Evolutionary conservation across 2,113 vertebrate genomes (phyloP).

Genomic region (Polypterus bichir): DNA sequence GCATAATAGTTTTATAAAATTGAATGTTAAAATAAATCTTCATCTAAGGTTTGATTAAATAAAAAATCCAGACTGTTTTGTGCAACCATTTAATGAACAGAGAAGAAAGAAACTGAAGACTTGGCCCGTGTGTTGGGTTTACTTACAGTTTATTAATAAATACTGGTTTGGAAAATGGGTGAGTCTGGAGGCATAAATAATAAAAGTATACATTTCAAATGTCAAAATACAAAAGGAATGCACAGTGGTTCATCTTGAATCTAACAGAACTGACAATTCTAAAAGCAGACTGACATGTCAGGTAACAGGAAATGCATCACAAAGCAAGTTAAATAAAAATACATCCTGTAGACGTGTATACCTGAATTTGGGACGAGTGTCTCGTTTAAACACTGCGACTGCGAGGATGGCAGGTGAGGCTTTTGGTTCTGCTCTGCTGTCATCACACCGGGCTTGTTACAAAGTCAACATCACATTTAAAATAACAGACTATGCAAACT

Average conservation of each 20-base stretch:
- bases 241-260: neutral
- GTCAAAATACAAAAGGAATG: constrained; percentile 1
- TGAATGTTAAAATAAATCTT: constrained; percentile 15
- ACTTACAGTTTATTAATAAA: constrained; percentile 14
- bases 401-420: too few relatives aligned
- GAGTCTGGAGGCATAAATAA: too few relatives aligned
- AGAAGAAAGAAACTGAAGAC: constrained; percentile 28
- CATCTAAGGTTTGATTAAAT: constrained; percentile 21
- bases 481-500: too few relatives aligned
- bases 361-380: too few relatives aligned
- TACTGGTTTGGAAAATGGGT: too few relatives aligned
- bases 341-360: too few relatives aligned
- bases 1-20: neutral
- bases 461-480: too few relatives aligned
- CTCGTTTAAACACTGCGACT: too few relatives aligned
- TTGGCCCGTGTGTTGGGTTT: constrained; percentile 24
- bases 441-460: too few relatives aligned
- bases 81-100: constrained; percentile 36
- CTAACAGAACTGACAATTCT: neutral
- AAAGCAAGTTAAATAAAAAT: too few relatives aligned
- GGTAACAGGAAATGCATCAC: too few relatives aligned
- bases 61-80: constrained; percentile 30
- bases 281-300: neutral
- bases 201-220: neutral
- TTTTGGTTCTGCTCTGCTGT: too few relatives aligned